Base-by-base conservation (phyloP, 2,113 vertebrate genomes). In the Mastomys natalensis region DNA sequence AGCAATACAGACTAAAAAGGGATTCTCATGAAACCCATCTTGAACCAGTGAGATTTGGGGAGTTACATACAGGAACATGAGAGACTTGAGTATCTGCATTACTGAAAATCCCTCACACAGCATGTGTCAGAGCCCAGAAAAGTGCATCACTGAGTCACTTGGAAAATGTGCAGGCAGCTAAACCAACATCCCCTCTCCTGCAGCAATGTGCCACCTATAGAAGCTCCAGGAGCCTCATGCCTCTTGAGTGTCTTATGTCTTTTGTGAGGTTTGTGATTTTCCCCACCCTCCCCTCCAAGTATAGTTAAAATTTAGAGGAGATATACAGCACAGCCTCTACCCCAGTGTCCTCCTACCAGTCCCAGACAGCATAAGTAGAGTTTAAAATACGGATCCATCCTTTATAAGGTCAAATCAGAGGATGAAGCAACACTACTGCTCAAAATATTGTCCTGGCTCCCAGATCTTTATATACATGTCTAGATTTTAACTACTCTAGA, bases 341-440 rank as follows among this genome's bases (percentile, higher is more conserved):
- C 62, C 81, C 15, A 2, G 26, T 29, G 45, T 73, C 60, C 7
- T 73, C 16, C 7, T 24, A 74, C 70, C 70, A 87, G 40, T 26
- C 53, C 70, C 62, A 96, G 68, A 62, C 62, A 87, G 77, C 64
- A 72, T 43, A 90, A 6, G 29, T 16, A 16, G 26, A 76, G 29
- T 40, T 87, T 17, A 55, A 31, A 16, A 45, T 51, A 21, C 22
- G 3, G 60, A 53, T 77, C 60, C 3, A 29, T 48, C 60, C 10
- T 94, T 53, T 13, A 66, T 64, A 76, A 74, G 68, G 53, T 94
- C 64, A 81, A 87, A 94, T 31, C 45, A 78, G 37, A 73, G 87
- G 37, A 40, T 53, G 45, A 31, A 34, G 53, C 37, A 19, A n/a
- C 43, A 37, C 21, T 5, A 22, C 40, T 51, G 43, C 48, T 84